Conservation (phyloP, 2,888 invertebrate species). For the Drosophila melanocephala region DNA sequence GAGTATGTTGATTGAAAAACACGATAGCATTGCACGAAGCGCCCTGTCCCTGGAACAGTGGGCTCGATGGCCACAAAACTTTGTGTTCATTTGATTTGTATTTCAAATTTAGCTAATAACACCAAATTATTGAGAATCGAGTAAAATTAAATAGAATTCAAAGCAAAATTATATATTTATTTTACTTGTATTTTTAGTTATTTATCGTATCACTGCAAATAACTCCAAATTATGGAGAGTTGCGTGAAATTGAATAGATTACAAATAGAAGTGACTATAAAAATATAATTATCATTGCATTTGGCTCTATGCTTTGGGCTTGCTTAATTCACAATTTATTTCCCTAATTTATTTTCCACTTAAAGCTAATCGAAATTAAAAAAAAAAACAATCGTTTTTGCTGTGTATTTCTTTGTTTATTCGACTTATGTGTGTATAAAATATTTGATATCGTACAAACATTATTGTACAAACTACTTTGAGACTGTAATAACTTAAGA, state of each 20-base stretch:
- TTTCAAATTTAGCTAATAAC: not conserved
- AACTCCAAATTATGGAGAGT: not conserved
- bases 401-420: too few relatives aligned
- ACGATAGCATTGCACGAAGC: conserved; percentile 46
- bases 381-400: not conserved
- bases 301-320: not conserved
- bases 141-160: not conserved
- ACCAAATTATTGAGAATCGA: too few relatives aligned
- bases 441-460: not conserved
- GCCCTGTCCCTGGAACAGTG: conserved; percentile 36
- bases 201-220: not conserved
- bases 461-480: not conserved
- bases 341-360: not conserved
- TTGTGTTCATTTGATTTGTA: not conserved
- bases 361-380: not conserved
- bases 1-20: conserved; percentile 59
- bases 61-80: not conserved
- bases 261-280: not conserved
- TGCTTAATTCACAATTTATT: not conserved
- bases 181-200: not conserved
- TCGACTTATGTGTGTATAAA: too few relatives aligned
- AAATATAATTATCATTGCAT: not conserved
- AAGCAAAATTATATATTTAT: not conserved
- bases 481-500: not conserved
- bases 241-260: not conserved